Conservation (phyloP, 2,888 invertebrate genomes). For the Aleiodes leptofemur region DNA sequence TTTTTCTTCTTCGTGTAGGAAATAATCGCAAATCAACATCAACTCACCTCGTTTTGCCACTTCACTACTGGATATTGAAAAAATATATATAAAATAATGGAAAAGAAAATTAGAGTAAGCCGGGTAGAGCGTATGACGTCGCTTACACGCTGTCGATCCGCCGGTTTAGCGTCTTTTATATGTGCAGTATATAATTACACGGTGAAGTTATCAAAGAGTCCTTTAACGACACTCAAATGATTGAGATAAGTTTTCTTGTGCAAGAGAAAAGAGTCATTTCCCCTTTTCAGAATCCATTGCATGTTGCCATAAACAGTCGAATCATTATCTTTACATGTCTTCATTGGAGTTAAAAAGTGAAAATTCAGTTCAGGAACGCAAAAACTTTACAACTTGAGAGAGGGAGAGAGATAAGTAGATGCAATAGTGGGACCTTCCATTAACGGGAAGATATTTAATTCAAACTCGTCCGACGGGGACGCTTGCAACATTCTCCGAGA, state of each 20-base stretch:
- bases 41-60: too few relatives aligned
- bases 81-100: not conserved
- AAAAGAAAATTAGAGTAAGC: constrained; percentile 13
- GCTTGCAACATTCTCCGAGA: constrained; percentile 42
- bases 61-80: not conserved
- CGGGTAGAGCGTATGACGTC: constrained; percentile 40
- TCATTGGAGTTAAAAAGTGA: constrained; percentile 16
- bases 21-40: too few relatives aligned
- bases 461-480: constrained; percentile 62
- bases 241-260: constrained; percentile 15
- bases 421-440: constrained; percentile 58
- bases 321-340: constrained; percentile 25
- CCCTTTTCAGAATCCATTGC: constrained; percentile 8
- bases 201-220: constrained; percentile 39
- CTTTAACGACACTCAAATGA: constrained; percentile 40
- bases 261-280: not conserved
- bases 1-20: too few relatives aligned
- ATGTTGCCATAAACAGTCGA: constrained; percentile 13
- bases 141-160: constrained; percentile 41
- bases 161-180: constrained; percentile 23
- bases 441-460: constrained; percentile 70
- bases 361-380: constrained; percentile 20
- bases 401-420: constrained; percentile 21
- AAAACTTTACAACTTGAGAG: not conserved
- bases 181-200: constrained; percentile 41